Percentiles rank a stretch among this genome's conserved stretches.
phyloP scores from a whole-genome alignment of 1,140 invertebrate species.

The Bicyclus anynana region DNA sequence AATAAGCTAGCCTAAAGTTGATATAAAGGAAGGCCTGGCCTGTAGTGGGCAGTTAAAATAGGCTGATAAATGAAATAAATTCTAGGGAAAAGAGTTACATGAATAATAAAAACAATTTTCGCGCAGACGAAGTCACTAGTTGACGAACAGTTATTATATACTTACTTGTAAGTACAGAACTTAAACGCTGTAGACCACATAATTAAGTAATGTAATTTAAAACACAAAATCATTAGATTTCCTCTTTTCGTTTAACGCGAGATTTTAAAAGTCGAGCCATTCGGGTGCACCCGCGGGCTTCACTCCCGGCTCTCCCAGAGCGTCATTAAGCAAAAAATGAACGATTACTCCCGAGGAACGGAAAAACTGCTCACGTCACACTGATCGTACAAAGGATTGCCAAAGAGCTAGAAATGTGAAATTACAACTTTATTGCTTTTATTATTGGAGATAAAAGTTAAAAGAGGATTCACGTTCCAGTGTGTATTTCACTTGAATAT shows the following conservation, averaged over 20 bases:
- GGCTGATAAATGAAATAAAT: too few relatives aligned
- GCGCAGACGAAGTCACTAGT: too few relatives aligned
- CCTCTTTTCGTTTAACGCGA: constrained; percentile 16
- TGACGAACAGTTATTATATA: too few relatives aligned
- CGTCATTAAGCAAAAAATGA: constrained; percentile 59
- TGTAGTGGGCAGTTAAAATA: too few relatives aligned
- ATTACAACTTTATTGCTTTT: neutral
- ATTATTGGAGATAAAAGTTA: neutral
- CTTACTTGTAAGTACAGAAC: too few relatives aligned
- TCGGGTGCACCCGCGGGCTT: constrained; percentile 26
- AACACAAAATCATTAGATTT: constrained; percentile 2
- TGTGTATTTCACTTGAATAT: neutral
- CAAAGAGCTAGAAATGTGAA: neutral
- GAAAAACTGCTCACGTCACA: constrained; percentile 16
- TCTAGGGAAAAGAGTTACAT: too few relatives aligned
- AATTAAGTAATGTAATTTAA: too few relatives aligned
- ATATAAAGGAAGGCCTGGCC: too few relatives aligned
- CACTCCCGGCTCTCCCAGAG: constrained; percentile 27
- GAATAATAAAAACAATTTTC: too few relatives aligned
- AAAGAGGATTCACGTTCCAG: neutral
- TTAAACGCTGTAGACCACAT: too few relatives aligned
- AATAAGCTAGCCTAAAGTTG: too few relatives aligned
- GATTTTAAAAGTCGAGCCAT: constrained; percentile 25
- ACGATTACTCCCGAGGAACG: constrained; percentile 34
- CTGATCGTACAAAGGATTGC: constrained; percentile 14